Percentiles rank a stretch among this genome's conserved stretches.
phyloP scores from a whole-genome alignment of 2,113 vertebrate species.

The Sinosuthora webbiana region DNA sequence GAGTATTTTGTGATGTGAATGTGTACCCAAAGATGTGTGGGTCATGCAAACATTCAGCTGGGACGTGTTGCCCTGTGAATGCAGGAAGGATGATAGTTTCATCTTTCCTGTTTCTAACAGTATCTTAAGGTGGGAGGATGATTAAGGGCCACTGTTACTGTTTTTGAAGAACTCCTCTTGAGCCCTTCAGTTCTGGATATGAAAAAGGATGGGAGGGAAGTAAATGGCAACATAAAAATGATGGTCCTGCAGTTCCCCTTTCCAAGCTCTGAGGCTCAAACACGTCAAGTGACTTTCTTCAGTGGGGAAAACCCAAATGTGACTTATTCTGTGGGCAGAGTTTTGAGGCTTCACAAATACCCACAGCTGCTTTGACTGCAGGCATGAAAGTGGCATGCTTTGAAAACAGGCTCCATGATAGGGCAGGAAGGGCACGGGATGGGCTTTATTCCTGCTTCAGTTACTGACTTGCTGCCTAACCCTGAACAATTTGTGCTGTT shows the following conservation, averaged over 20 bases:
- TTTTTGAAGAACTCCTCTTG: background rate
- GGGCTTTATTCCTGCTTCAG: background rate
- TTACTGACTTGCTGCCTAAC: background rate
- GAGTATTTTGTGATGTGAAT: background rate
- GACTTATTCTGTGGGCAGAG: background rate
- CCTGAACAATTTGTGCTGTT: background rate
- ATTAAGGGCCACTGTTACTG: background rate
- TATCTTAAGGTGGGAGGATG: background rate
- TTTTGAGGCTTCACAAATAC: background rate
- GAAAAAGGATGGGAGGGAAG: background rate
- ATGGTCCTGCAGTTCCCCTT: background rate
- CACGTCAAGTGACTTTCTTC: background rate
- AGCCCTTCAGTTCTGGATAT: background rate
- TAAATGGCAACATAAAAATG: background rate
- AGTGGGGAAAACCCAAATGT: background rate
- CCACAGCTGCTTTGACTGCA: rapidly evolving
- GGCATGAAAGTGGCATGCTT: rapidly evolving
- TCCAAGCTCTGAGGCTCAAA: background rate
- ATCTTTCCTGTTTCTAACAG: background rate
- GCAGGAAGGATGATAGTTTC: background rate
- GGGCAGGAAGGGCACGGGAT: background rate
- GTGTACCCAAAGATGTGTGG: background rate
- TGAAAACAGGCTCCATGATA: rapidly evolving
- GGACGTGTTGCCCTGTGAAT: background rate
- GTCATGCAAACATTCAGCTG: background rate